Evolutionary conservation across 1,140 invertebrate genomes (phyloP), one percentile per base, ranked within the genome.

Genomic region (Musca vetustissima): DNA sequence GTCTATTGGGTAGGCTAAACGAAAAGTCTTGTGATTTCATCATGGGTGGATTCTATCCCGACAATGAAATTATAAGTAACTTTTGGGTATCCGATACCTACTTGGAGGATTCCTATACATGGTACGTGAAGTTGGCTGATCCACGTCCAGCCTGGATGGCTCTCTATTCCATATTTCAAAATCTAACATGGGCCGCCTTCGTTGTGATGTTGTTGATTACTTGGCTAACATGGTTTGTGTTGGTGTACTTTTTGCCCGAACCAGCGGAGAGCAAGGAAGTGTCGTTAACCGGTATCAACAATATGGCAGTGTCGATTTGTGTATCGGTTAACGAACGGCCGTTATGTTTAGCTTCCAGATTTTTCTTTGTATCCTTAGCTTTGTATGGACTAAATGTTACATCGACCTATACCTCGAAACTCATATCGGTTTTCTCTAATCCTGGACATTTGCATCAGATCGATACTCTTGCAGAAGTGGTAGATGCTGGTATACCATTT

Each of bases 1-100:
- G 85, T 0, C 75, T 83, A n/a, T 73, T 87, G 43, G 80, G 76
- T 1, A 71, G 79, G 13, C 50, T 87, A 0, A 66, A 71, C 13
- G 70, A 75, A 0, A 83, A 81, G 64, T 77, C 81, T 67, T 85
- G 83, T 3, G 80, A 86, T 22, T 80, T 87, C 3, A 71, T 85
- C 6, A 69, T 86, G 13, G 86, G 86, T 2, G 86, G 84, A 32
- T 85, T 83, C 68, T 87, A 83, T 76, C 85, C 86, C 19, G 85
- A 87, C 73, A 84, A 85, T 69, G 84, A 85, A 69, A 83, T 86
- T 4, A 81, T 83, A 19, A 83, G 85, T 55, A 80, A 83, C 70
- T 87, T 87, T 71, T 85, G 85, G 69, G 79, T 78, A 11, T 84
- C 83, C n/a, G 76, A 77, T 4, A 77, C 78, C 1, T 87, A 87